phyloP scores from a whole-genome alignment of 1,140 invertebrate species.

The Microplitis mediator region DNA sequence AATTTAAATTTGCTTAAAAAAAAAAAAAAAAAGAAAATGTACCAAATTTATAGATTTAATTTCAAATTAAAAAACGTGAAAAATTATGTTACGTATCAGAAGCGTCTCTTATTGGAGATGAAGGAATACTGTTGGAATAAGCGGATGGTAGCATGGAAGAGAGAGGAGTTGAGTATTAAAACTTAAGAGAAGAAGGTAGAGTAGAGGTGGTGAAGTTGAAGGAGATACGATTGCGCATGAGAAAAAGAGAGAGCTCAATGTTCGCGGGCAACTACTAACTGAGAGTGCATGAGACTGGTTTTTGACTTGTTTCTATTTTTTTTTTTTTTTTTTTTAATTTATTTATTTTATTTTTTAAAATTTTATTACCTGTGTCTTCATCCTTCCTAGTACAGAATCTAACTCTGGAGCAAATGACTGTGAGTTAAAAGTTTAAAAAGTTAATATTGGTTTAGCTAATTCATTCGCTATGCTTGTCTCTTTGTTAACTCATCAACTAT shows the following conservation, averaged over 20 bases:
- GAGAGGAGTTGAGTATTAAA: constrained; percentile 31
- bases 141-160: constrained; percentile 39
- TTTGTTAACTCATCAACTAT: background rate
- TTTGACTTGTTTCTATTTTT: constrained; percentile 49
- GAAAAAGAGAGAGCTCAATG: constrained; percentile 40
- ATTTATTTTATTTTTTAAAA: constrained; percentile 32
- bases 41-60: too few relatives aligned
- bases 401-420: background rate
- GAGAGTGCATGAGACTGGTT: constrained; percentile 53
- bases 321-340: constrained; percentile 43
- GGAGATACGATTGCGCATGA: constrained; percentile 23
- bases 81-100: constrained; percentile 43
- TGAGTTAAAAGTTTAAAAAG: background rate
- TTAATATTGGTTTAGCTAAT: constrained; percentile 5
- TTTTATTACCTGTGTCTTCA: constrained; percentile 34
- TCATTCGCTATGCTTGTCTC: constrained; percentile 16
- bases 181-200: constrained; percentile 2
- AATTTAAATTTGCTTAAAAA: background rate
- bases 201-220: constrained; percentile 17
- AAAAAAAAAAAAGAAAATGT: background rate
- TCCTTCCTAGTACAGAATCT: background rate
- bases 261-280: constrained; percentile 39
- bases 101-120: constrained; percentile 56
- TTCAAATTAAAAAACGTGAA: background rate
- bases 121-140: constrained; percentile 55